These are phyloP conservation scores for Notolepis coatsorum DNA, from an alignment of 2,797 vertebrate genomes.

Conservation along the genomic window DNA sequence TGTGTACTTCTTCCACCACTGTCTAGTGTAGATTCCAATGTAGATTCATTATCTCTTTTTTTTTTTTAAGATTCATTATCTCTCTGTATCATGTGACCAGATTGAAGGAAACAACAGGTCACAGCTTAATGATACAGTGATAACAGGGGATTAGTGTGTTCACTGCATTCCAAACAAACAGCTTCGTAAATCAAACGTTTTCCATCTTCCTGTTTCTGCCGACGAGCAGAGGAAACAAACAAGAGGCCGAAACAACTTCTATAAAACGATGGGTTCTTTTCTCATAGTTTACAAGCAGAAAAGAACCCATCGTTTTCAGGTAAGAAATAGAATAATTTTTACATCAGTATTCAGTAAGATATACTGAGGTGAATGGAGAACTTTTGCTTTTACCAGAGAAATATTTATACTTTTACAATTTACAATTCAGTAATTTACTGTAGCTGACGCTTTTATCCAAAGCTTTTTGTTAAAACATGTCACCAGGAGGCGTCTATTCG, in stretches of 20 bases:
- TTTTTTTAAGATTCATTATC: too few relatives aligned
- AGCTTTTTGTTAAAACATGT: too few relatives aligned
- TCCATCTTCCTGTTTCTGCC: neutral
- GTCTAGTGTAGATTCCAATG: neutral
- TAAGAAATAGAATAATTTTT: too few relatives aligned
- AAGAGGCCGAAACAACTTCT: neutral
- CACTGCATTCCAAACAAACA: slow-evolving; percentile 17
- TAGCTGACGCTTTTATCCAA: too few relatives aligned
- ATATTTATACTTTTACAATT: too few relatives aligned
- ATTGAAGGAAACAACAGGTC: neutral
- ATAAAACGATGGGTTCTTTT: neutral
- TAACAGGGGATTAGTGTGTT: neutral
- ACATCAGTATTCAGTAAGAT: too few relatives aligned
- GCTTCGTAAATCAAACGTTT: slow-evolving; percentile 8
- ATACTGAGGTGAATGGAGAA: too few relatives aligned
- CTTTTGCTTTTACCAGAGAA: too few relatives aligned
- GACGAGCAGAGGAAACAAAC: neutral
- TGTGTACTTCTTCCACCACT: neutral
- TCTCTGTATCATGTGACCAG: neutral
- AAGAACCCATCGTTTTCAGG: neutral
- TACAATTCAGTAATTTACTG: too few relatives aligned
- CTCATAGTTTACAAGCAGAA: neutral
- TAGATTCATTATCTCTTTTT: too few relatives aligned
- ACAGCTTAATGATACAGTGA: neutral
- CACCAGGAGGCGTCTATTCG: too few relatives aligned